Evolutionary conservation across 2,888 invertebrate species (phyloP), one percentile per base, ranked within the genome.

Genomic region (Melinopterus prodromus): DNA sequence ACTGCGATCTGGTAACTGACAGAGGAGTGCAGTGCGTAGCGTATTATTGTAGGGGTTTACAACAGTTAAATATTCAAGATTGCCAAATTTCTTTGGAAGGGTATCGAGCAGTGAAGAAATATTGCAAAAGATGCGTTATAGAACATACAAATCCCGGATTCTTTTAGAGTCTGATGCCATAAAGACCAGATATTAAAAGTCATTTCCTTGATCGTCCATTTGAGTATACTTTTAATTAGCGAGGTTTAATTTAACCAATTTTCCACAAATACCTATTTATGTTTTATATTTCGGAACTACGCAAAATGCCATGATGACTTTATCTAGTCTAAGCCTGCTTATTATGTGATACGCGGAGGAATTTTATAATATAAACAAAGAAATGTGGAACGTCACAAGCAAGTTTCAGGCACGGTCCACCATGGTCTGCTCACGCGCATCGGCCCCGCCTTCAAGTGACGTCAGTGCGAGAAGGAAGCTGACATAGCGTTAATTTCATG

Each of bases 141-240:
- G 98, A 98, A 88, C 98, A 98, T 87, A 98, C 98, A 2, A 98
- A 98, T 90, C 98, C 98, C 82, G 97, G 97, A 37, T 97, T 98
- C 89, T 97, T 95, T 35, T 74, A 74, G 53, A 53, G 53, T 53
- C 26, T 53, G 12, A 53, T 53, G 53, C 53, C 53, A 53, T 53
- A 53, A 53, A 53, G 53, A 53, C 90, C 95, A 90, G 91, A 80
- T 82, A 83, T 84, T 84, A 15, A 53, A 16, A 74, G 37, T 70
- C 26, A 35, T 69, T 70, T 77, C 53, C 69, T 71, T 70, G 38
- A 70, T 72, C 36, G 36, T 76, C 70, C 75, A 69, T 15, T 71
- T 79, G 53, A 79, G 70, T 76, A 79, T 70, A 38, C 76, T 71
- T 79, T 16, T 53, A 76, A 77, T 71, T 15, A 15, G 69, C 16